Evolutionary conservation across 2,113 vertebrate genomes (phyloP).

Genomic region (Nothocercus nigrocapillus): DNA sequence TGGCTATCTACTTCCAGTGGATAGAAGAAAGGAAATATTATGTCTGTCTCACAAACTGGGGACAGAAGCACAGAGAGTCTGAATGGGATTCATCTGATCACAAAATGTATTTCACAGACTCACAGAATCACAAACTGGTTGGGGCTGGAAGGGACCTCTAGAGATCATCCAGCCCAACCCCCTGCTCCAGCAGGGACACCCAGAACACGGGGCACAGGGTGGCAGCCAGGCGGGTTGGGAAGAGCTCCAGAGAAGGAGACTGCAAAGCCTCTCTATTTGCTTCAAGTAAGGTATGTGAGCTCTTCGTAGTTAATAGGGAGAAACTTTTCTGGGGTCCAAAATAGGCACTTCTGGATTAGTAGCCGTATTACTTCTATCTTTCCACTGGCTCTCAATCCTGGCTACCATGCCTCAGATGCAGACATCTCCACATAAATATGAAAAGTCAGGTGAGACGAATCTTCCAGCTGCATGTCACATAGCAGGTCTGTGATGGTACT

Average conservation of each 20-base stretch:
- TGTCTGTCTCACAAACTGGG: background rate
- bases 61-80: background rate
- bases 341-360: background rate
- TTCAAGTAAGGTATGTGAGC: background rate
- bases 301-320: background rate
- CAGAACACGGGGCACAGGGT: too few relatives aligned
- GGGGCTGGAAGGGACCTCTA: too few relatives aligned
- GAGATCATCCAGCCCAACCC: too few relatives aligned
- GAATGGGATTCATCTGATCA: background rate
- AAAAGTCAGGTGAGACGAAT: background rate
- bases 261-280: background rate
- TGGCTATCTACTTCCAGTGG: background rate
- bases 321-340: background rate
- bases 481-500: background rate
- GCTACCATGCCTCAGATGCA: background rate
- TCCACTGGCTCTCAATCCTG: background rate
- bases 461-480: fast-evolving
- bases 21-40: background rate
- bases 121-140: too few relatives aligned
- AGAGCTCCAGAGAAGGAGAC: too few relatives aligned
- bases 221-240: too few relatives aligned
- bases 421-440: background rate
- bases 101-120: background rate
- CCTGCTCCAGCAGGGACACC: too few relatives aligned
- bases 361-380: background rate